Base-by-base conservation (phyloP, 1,140 invertebrate species). In the Arion vulgaris region DNA sequence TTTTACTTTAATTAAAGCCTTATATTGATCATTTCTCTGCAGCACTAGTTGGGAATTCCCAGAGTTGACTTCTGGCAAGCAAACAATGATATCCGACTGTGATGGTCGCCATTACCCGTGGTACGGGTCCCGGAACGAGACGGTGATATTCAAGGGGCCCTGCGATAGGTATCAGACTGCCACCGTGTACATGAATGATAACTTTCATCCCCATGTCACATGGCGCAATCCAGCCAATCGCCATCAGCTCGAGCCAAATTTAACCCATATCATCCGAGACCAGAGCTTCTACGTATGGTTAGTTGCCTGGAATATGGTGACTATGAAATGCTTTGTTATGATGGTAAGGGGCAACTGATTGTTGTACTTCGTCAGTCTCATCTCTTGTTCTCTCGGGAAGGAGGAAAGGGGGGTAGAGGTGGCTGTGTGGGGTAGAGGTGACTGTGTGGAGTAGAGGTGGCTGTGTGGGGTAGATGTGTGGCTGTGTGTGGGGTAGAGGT, bases 41-140 rank as follows among this genome's bases (percentile, higher is more conserved):
- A 92, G 92, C 76, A 92, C 92, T 53, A 92, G 91, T 81, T 93
- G 92, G 92, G 91, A 92, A 85, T 93, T 93, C 85, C 92, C 91
- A 38, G 91, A 93, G 82, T 80, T 93, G 66, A 91, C 86, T 28
- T 89, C 88, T 36, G 90, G 90, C 77, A 88, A 91, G 66, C 91
- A 91, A 82, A 81, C 83, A 34, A 92, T 93, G 91, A 91, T 93
- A 19, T 92, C 90, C 75, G 92, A 93, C 83, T 92, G 91, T 81
- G 91, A 92, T 84, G 92, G 92, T 26, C 88, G 90, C 39, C 88
- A 92, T 83, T 93, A 92, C 78, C 92, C 92, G 34, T 93, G 91
- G 91, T 93, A 93, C 73, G 92, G 92, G 5, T 91, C 90, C 1
- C 86, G 89, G 17, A 91, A 91, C 69, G 91, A 93, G 84, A 91